These are phyloP conservation scores for Ficedula albicollis DNA, from an alignment of 2,797 vertebrate genomes.

Conservation along the genomic window DNA sequence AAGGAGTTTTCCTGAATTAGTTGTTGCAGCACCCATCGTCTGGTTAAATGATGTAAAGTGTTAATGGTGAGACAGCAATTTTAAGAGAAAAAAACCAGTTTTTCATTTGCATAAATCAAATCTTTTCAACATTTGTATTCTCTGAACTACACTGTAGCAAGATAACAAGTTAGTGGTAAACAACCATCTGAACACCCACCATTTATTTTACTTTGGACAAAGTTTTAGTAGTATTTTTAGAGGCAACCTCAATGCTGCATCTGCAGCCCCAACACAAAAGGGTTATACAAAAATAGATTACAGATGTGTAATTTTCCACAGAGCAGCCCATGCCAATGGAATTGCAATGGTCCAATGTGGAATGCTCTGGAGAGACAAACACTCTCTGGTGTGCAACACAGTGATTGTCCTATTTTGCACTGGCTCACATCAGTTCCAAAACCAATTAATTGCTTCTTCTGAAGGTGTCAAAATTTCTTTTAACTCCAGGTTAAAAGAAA, in stretches of 20 bases:
- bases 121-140: not conserved
- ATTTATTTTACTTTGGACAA: not conserved
- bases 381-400: not conserved
- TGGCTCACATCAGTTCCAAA: not conserved
- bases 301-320: not conserved
- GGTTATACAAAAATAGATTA: not conserved
- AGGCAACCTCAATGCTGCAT: not conserved
- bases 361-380: not conserved
- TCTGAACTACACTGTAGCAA: not conserved
- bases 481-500: not conserved
- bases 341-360: accelerated
- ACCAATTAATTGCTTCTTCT: not conserved
- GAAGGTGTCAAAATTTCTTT: not conserved
- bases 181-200: not conserved
- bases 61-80: slow-evolving; percentile 19
- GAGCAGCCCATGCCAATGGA: not conserved
- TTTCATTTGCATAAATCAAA: not conserved
- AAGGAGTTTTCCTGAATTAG: slow-evolving; percentile 82
- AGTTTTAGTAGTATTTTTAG: not conserved
- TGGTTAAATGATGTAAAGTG: slow-evolving; percentile 18
- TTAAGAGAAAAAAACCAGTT: not conserved
- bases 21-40: slow-evolving; percentile 93
- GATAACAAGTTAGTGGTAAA: not conserved
- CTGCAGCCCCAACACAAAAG: not conserved
- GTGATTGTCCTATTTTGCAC: not conserved